Evolutionary conservation across 2,113 vertebrate genomes (phyloP).

Genomic region (Ophthalmolycus amberensis): DNA sequence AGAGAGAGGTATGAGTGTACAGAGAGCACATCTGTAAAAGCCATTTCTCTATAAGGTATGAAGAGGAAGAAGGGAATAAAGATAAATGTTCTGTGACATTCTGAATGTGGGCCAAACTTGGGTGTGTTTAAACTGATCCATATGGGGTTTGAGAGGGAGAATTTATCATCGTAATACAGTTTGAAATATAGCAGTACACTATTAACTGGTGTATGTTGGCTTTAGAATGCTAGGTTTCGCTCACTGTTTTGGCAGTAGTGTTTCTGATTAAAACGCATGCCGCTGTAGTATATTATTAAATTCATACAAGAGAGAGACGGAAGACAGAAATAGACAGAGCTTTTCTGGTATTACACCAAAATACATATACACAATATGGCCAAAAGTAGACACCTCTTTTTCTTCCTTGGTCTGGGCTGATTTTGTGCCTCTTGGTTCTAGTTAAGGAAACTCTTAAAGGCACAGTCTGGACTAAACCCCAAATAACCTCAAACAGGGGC

Average conservation of each 20-base stretch:
- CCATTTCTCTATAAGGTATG: conserved; percentile 77
- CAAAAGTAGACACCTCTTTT: neutral
- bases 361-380: neutral
- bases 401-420: neutral
- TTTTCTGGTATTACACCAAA: neutral
- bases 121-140: conserved; percentile 83
- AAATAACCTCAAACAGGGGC: too few species aligned
- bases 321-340: neutral
- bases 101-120: conserved; percentile 78
- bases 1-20: conserved; percentile 24
- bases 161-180: conserved; percentile 57
- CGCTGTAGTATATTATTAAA: conserved; percentile 25
- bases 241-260: conserved; percentile 42
- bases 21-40: conserved; percentile 82
- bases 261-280: conserved; percentile 50
- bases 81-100: conserved; percentile 86
- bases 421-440: neutral
- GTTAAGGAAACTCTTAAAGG: neutral
- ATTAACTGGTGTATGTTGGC: conserved; percentile 41
- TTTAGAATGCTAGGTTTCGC: conserved; percentile 41
- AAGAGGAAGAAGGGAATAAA: conserved; percentile 81
- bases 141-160: conserved; percentile 65
- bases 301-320: conserved; percentile 4
- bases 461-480: too few species aligned
- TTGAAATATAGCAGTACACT: conserved; percentile 53